These are phyloP conservation scores for Sinosuthora webbiana DNA, from an alignment of 2,113 vertebrate genomes.

Conservation along the genomic window DNA sequence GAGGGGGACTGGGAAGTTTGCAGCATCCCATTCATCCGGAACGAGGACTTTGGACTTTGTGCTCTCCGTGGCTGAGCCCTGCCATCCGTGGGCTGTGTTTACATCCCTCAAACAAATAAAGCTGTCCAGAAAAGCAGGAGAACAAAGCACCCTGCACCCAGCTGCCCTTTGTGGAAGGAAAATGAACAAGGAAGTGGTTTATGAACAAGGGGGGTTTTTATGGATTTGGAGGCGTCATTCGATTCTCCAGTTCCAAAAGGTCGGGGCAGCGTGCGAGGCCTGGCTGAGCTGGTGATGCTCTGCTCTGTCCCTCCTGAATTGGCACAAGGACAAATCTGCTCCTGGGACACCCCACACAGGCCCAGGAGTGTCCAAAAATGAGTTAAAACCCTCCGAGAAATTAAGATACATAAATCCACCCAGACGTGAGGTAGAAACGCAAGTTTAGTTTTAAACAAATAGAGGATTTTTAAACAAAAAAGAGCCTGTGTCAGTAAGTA, in stretches of 20 bases:
- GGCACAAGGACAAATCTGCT: not conserved
- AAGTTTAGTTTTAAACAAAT: too few species aligned
- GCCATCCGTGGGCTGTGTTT: not conserved
- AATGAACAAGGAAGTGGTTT: not conserved
- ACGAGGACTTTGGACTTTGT: not conserved
- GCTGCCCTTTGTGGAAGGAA: not conserved
- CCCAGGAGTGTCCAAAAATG: too few species aligned
- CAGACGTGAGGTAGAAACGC: too few species aligned
- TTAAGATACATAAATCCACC: too few species aligned
- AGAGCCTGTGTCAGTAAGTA: too few species aligned
- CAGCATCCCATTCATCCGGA: constrained; percentile 27
- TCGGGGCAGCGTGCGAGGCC: fast-evolving
- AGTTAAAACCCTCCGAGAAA: too few species aligned
- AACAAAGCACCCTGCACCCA: not conserved
- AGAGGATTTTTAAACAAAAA: too few species aligned
- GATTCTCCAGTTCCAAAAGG: not conserved
- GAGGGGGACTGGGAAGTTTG: not conserved
- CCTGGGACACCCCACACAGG: not conserved
- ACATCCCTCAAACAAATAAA: not conserved
- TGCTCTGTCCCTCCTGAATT: not conserved
- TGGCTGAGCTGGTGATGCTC: fast-evolving
- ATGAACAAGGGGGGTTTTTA: not conserved
- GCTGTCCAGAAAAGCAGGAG: not conserved
- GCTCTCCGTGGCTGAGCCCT: not conserved
- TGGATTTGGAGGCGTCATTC: not conserved